Percentiles rank a stretch among this genome's conserved stretches.
phyloP scores from a whole-genome alignment of 2,113 vertebrate species.

The Rhinopomastus cyanomelas region DNA sequence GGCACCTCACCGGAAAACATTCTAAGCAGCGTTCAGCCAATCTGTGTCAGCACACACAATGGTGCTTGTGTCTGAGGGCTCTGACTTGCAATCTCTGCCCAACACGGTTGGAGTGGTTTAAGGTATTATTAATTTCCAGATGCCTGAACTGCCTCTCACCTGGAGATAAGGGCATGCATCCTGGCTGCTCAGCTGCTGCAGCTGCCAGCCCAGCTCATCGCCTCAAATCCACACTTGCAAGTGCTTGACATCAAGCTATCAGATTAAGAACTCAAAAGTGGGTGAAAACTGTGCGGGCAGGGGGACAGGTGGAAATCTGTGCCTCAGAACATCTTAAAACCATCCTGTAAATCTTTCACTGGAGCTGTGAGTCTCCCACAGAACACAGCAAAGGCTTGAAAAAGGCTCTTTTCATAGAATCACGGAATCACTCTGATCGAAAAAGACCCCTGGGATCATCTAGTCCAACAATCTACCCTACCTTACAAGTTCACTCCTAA shows the following conservation, averaged over 20 bases:
- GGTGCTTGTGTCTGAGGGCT: slow-evolving; percentile 21
- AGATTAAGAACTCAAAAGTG: not conserved
- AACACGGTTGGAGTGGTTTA: slow-evolving; percentile 9
- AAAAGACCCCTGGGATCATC: too few species aligned
- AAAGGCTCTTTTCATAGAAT: not conserved
- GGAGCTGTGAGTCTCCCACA: not conserved
- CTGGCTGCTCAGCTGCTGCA: slow-evolving; percentile 20
- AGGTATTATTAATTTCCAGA: slow-evolving; percentile 58
- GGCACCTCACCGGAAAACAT: slow-evolving; percentile 20
- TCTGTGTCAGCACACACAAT: slow-evolving; percentile 32
- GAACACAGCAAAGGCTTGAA: not conserved
- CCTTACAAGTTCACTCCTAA: too few species aligned
- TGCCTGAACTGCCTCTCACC: slow-evolving; percentile 42
- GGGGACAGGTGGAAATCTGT: not conserved
- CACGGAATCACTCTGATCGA: too few species aligned
- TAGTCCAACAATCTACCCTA: too few species aligned
- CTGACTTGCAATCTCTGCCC: not conserved
- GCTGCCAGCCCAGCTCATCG: not conserved
- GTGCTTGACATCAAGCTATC: not conserved
- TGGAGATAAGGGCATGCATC: not conserved
- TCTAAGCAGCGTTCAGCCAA: not conserved
- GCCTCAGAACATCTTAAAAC: not conserved
- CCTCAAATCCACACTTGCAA: not conserved
- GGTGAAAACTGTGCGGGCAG: not conserved
- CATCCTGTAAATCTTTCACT: not conserved